Conservation (phyloP, 2,113 vertebrate species). For the Clarias macrocephalus region DNA sequence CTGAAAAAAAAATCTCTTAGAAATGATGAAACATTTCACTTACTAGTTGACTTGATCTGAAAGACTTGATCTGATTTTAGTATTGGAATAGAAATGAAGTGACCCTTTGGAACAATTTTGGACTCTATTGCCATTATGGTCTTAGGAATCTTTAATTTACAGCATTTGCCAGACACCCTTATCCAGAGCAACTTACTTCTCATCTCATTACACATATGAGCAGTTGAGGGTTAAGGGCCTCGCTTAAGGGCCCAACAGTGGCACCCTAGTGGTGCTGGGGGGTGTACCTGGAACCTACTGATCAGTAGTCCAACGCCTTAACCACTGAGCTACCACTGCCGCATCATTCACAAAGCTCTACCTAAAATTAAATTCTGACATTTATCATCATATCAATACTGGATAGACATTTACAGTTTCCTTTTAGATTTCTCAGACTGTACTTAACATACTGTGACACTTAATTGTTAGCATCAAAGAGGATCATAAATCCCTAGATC, state of each 20-base stretch:
- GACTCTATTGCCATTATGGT: not conserved
- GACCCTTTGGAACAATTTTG: not conserved
- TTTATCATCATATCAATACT: not conserved
- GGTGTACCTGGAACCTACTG: no score
- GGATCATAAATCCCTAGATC: not conserved
- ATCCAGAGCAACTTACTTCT: no score
- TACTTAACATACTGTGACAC: not conserved
- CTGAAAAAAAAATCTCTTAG: not conserved
- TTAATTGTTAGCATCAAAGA: not conserved
- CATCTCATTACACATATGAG: no score
- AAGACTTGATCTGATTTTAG: not conserved
- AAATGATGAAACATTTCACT: not conserved
- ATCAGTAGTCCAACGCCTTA: no score
- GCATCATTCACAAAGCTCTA: not conserved
- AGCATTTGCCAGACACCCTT: no score
- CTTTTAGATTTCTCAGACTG: not conserved
- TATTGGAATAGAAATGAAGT: not conserved
- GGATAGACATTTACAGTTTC: not conserved
- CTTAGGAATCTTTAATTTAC: not conserved
- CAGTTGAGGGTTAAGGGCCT: no score
- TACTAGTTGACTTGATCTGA: not conserved
- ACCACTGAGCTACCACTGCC: no score
- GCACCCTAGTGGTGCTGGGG: no score
- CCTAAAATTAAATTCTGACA: not conserved
- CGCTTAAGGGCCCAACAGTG: no score